Evolutionary conservation across 1,140 invertebrate genomes (phyloP).

Genomic region (Phymastichus coffea): DNA sequence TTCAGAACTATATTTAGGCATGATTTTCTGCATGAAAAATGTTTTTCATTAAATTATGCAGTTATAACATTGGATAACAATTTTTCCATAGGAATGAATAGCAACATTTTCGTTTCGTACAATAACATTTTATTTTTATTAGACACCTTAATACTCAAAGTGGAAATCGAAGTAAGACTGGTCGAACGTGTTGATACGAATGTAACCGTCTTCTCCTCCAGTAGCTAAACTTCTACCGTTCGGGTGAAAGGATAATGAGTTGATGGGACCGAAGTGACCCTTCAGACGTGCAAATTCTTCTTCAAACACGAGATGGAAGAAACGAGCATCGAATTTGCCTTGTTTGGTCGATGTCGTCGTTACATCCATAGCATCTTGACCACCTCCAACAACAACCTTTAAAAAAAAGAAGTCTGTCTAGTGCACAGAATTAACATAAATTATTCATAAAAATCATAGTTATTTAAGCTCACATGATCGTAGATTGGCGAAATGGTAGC

Average conservation of each 20-base stretch:
- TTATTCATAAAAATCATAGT: conserved; percentile 10
- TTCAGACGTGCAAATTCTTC: conserved; percentile 98
- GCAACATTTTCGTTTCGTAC: background rate
- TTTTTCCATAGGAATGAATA: conserved; percentile 1
- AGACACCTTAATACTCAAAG: conserved; percentile 77
- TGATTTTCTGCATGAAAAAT: background rate
- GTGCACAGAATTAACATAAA: background rate
- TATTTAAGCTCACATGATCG: conserved; percentile 88
- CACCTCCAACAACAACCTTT: conserved; percentile 89
- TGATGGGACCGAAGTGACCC: conserved; percentile 99
- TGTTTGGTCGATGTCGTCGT: conserved; percentile 93
- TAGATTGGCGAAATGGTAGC: conserved; percentile 91
- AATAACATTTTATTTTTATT: conserved; percentile 18
- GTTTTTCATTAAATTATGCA: no score
- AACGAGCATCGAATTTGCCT: conserved; percentile 97
- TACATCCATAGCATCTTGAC: conserved; percentile 98
- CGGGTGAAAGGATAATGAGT: conserved; percentile 97
- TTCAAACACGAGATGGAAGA: conserved; percentile 99
- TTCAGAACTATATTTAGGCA: background rate
- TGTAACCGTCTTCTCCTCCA: conserved; percentile 98
- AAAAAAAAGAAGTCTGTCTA: conserved; percentile 8
- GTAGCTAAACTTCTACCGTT: conserved; percentile 96
- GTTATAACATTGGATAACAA: background rate
- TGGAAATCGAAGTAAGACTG: conserved; percentile 95
- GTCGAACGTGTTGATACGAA: conserved; percentile 95